Conservation (phyloP, 2,797 vertebrate species). For the Glyptemys insculpta region DNA sequence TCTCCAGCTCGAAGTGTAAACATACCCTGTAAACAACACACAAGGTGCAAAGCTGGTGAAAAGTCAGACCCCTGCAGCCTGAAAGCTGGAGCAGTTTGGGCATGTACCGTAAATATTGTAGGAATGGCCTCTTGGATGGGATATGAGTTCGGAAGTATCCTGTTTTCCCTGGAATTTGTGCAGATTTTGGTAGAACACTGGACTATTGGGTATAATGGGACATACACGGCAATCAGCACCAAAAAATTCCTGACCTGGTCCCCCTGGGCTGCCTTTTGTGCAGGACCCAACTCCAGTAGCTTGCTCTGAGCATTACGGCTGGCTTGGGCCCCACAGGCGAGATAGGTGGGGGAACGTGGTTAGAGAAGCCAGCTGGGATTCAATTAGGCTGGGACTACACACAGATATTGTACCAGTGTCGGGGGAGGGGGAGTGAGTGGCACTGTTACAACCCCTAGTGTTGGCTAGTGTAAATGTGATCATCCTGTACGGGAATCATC, state of each 20-base stretch:
- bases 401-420: background rate
- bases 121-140: background rate
- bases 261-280: no score
- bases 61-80: background rate
- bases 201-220: background rate
- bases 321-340: background rate
- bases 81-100: background rate
- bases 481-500: background rate
- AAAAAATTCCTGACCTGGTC: background rate
- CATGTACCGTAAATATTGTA: background rate
- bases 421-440: no score
- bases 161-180: background rate
- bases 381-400: no score
- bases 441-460: background rate
- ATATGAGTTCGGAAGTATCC: background rate
- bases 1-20: background rate
- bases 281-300: no score
- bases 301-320: no score
- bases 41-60: background rate
- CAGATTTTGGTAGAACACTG: background rate
- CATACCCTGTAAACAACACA: background rate
- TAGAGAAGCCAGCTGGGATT: background rate
- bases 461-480: background rate
- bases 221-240: background rate
- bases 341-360: background rate